phyloP scores from a whole-genome alignment of 2,113 vertebrate species.

The Hippolais icterina region DNA sequence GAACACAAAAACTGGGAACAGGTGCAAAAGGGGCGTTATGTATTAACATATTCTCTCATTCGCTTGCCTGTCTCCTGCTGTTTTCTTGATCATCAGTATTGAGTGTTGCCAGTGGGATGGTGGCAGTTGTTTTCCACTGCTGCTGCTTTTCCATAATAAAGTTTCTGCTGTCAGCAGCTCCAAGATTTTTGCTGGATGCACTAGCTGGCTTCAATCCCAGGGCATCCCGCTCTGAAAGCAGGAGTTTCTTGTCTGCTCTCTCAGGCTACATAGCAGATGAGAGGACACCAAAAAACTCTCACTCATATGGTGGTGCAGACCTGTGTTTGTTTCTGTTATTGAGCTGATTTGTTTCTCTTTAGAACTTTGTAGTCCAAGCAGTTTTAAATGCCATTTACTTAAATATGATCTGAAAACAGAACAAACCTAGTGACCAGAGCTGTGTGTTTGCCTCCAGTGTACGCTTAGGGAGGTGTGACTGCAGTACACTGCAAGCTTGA shows the following conservation, averaged over 20 bases:
- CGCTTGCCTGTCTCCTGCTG: background rate
- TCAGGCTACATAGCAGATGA: background rate
- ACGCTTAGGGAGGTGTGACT: background rate
- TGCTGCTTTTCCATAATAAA: fast-evolving
- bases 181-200: background rate
- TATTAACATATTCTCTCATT: background rate
- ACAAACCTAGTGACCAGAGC: background rate
- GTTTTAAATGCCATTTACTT: background rate
- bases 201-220: background rate
- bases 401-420: background rate
- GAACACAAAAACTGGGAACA: background rate
- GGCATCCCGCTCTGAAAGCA: background rate
- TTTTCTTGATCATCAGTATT: background rate
- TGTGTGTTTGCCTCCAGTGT: background rate
- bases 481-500: background rate
- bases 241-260: background rate
- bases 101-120: background rate
- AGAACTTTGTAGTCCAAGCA: background rate
- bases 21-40: background rate
- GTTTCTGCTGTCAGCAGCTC: background rate
- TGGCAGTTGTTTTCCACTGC: background rate
- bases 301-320: background rate
- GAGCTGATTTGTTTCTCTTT: background rate
- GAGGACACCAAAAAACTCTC: background rate
- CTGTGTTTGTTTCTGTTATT: background rate